Base-by-base conservation (phyloP, 2,888 invertebrate genomes). In the Lithophane leautieri region DNA sequence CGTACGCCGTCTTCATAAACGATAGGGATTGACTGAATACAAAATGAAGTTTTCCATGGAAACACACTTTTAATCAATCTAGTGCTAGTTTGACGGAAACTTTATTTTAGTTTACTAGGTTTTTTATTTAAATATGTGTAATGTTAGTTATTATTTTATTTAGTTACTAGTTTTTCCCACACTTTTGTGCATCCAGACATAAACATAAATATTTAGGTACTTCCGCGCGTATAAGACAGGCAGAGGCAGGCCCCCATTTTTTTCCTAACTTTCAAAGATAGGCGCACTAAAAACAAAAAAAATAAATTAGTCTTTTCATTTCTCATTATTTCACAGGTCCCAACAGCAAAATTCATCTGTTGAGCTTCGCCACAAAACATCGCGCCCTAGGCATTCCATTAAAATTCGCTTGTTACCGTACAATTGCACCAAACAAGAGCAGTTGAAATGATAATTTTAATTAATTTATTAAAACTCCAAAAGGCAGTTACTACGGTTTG, bases 1-100 rank as follows among this genome's bases (percentile, higher is more conserved):
- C 81, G 83, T 81, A 73, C 70, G 65, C 70, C 28, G 79, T 74
- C 86, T 81, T 81, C 68, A 81, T 79, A 73, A 78, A 67, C 78
- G 76, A 81, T 70, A 44, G 50, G 61, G 52, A 76, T 71, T 78
- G 70, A 83, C 74, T 63, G 81, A 71, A 69, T 73, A 77, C 52
- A 62, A 68, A 78, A 70, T 80, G 65, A 79, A 78, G 56, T 72
- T 70, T 73, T 70, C 63, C 71, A 61, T 66, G 69, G 56, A 63
- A 69, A 67, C 16, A n/a, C 63, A 73, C 42, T 60, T 73, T 70
- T 61, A 56, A 76, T 73, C 28, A 69, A 69, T 65, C 9, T 52
- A 11, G 25, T 4, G 4, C 22, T 62, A 14, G n/a, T 52, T 52
- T 54, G 12, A 22, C 0, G 19, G n/a, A 34, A n/a, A 34, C 1